A percentile compares a stretch with the other conserved stretches of the same genome.
These are phyloP conservation scores for Perognathus longimembris DNA, from an alignment of 2,113 vertebrate species.

Conservation along the genomic window DNA sequence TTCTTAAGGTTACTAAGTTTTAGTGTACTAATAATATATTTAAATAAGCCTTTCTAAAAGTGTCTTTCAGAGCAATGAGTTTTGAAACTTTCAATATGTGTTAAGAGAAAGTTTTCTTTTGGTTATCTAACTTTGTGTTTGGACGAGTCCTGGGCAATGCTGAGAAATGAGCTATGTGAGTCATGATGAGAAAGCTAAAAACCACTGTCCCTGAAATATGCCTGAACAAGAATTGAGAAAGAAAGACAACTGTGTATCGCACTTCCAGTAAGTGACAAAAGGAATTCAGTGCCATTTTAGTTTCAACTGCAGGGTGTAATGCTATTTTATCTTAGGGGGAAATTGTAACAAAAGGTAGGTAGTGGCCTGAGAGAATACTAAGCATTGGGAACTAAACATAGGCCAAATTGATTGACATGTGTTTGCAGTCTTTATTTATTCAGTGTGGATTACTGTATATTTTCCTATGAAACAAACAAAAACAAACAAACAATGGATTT, in stretches of 20 bases:
- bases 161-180: not conserved
- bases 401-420: not conserved
- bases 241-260: not conserved
- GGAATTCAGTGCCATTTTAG: not conserved
- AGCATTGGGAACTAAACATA: not conserved
- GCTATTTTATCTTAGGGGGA: not conserved
- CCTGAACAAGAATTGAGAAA: not conserved
- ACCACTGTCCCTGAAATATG: not conserved
- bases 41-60: not conserved
- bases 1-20: not conserved
- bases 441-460: not conserved
- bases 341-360: not conserved
- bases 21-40: not conserved
- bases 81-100: no score
- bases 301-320: not conserved
- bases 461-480: not conserved
- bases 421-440: not conserved
- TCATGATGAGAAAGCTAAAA: not conserved
- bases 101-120: not conserved
- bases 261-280: not conserved
- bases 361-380: not conserved
- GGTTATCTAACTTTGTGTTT: not conserved
- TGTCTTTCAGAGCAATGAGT: no score
- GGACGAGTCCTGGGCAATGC: not conserved
- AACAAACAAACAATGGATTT: not conserved